Evolutionary conservation across 2,113 vertebrate genomes (phyloP).

Genomic region (Heteronetta atricapilla): DNA sequence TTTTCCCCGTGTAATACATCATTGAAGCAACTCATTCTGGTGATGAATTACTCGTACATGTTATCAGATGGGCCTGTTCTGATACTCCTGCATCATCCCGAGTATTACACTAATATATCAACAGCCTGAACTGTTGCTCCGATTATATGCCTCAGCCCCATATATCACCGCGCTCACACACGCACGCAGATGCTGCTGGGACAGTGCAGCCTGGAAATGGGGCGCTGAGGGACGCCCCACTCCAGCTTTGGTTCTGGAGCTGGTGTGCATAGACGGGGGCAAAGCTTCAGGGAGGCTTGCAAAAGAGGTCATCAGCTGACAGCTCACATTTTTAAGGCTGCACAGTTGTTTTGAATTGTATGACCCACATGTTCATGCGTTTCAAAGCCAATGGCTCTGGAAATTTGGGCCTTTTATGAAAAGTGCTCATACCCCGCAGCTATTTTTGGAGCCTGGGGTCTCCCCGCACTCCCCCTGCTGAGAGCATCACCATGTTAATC

Average conservation of each 20-base stretch:
- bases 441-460: not conserved
- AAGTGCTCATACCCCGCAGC: not conserved
- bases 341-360: not conserved
- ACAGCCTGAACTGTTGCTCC: slow-evolving; percentile 18
- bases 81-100: slow-evolving; percentile 62
- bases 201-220: not conserved
- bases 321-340: no score
- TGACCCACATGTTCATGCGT: not conserved
- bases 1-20: slow-evolving; percentile 10
- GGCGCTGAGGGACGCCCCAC: not conserved
- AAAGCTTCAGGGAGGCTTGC: not conserved
- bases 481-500: accelerated
- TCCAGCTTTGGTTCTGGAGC: not conserved
- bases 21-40: slow-evolving; percentile 18
- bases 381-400: not conserved
- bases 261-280: not conserved
- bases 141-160: not conserved
- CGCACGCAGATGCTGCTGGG: not conserved
- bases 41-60: slow-evolving; percentile 24
- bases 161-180: not conserved
- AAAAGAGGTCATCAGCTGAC: not conserved
- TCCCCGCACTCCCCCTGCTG: not conserved
- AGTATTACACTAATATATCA: slow-evolving; percentile 48
- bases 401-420: not conserved
- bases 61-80: slow-evolving; percentile 44